Evolutionary conservation across 2,113 vertebrate genomes (phyloP).

Genomic region (Oreotragus oreotragus): DNA sequence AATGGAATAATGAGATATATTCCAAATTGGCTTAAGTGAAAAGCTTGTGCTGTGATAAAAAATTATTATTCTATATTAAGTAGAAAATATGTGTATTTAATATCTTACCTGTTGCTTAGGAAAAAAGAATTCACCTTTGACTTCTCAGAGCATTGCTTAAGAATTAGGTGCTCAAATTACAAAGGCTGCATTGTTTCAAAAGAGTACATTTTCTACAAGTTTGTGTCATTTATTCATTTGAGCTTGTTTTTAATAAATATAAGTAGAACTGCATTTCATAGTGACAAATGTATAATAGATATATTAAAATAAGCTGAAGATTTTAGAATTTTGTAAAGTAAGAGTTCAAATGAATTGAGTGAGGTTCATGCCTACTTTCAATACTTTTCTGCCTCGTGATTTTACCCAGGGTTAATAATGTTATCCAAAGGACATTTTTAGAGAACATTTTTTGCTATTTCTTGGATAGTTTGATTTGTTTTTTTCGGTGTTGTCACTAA

Average conservation of each 20-base stretch:
- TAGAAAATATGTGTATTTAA: background rate
- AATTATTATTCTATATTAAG: background rate
- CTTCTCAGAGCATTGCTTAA: background rate
- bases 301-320: background rate
- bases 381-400: background rate
- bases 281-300: background rate
- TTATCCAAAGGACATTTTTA: conserved; percentile 49
- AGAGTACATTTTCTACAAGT: background rate
- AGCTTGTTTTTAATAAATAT: background rate
- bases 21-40: background rate
- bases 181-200: background rate
- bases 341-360: background rate
- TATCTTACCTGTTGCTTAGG: background rate
- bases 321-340: background rate
- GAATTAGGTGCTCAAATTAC: background rate
- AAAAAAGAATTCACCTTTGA: background rate
- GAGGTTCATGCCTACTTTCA: background rate
- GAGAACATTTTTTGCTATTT: conserved; percentile 45
- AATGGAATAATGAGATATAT: background rate
- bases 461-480: conserved; percentile 51
- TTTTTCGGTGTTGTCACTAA: conserved; percentile 48
- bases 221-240: background rate
- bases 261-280: background rate
- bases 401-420: conserved; percentile 3
- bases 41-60: background rate